Base-by-base conservation (phyloP, 1,140 invertebrate species). In the Ips typographus region DNA sequence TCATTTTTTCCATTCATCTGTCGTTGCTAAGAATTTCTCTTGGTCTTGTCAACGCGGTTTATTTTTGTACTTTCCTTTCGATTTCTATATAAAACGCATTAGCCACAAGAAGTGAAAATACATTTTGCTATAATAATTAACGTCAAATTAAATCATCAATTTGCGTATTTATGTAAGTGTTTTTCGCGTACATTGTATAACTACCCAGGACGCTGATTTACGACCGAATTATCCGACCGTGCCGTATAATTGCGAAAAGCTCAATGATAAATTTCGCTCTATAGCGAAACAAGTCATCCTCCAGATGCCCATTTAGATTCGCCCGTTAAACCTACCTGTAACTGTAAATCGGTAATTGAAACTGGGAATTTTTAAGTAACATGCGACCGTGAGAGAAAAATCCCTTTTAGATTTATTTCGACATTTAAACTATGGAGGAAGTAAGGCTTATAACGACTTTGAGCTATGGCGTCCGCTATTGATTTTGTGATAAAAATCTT, bases 201-300 rank as follows among this genome's bases (percentile, higher is more conserved):
- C 44, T 4, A n/a, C 4, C 44, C 44, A 5, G 44, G 44, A 47
- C 4, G n/a, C n/a, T n/a, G 44, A 5, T 47, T 47, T 47, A 5
- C 44, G 4, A 47, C 44, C 44, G 44, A 4, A n/a, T 47, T 47
- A n/a, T 4, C 44, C 44, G 44, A 4, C 4, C 44, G 44, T 47
- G 44, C 44, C 22, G 22, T 22, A 47, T 47, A 47, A 47, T 58
- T 6, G n/a, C n/a, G 6, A 39, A 37, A 58, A 58, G 39, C 36
- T 58, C 5, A 58, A 58, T 58, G 40, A 58, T 58, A 58, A 58
- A 58, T 58, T 58, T 58, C 22, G 39, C 39, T 40, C n/a, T 5
- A 36, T 6, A 58, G 37, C 40, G 22, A 22, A 22, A 22, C 22
- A 22, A 22, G 22, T 58, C 37, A 58, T 58, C 39, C 22, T 55